Evolutionary conservation across 2,797 vertebrate genomes (phyloP), one percentile per base, ranked within the genome.

Genomic region (Hypotaenidia philippensis): DNA sequence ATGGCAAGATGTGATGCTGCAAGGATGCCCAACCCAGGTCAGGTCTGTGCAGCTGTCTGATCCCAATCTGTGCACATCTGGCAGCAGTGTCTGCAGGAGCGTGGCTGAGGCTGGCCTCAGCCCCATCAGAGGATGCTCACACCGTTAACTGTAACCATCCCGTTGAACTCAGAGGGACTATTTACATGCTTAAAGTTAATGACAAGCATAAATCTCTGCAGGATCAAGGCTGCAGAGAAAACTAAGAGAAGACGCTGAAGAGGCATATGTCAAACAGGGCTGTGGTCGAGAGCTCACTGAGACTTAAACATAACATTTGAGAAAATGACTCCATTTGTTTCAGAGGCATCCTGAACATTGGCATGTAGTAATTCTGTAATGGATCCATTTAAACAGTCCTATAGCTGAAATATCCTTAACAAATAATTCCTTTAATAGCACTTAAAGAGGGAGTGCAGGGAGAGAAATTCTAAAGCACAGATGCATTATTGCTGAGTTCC

Each of bases 321-420:
- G 89, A 82, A 88, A 93, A 94, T 89, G 6, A 88, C 32, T 94
- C 80, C 66, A 94, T 91, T 94, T 94, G 85, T 96, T 96, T 94
- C 77, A 79, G 78, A 55, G 59, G 56, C 78, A 80, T 83, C 71
- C 77, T 83, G 85, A 89, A 81, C 87, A 77, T 26, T 89, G 92
- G 53, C 77, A 80, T 64, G 74, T 53, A 82, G 87, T 74, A 93
- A 90, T 96, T 94, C 80, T 0, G 1, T 93, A 96, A 90, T 82
- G 64, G 74, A 93, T 88, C 70, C 76, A 87, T 94, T 86, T 90
- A 93, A 92, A 70, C 29, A 74, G 60, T 84, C 59, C 70, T 96
- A 74, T 50, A 87, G 65, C 59, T 91, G 95, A 86, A 94, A 87
- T 88, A 82, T 70, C 66, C 72, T 87, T 84, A 84, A 44, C 63